Evolutionary conservation across 2,797 vertebrate species (phyloP), one percentile per base, ranked within the genome.

Genomic region (Tangara arthus): DNA sequence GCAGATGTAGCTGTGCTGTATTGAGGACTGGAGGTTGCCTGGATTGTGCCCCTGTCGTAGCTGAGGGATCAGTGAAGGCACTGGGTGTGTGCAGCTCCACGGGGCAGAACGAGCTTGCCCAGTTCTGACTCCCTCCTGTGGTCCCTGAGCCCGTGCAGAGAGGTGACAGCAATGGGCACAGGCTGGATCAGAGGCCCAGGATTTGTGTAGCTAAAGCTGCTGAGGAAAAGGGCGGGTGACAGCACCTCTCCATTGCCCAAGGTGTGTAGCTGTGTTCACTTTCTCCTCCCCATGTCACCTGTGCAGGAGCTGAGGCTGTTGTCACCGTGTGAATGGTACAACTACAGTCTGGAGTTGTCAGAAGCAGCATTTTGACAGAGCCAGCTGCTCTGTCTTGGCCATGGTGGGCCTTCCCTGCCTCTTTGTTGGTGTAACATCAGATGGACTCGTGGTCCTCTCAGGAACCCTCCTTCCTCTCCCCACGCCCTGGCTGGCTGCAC

Each of bases 401-500:
- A 15, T 37, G 57, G 63, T 70, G 60, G 57, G 49, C 56, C 82
- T 71, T 39, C 49, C 52, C 82, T 11, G 8, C 87, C 73, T 90
- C 30, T 2, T 30, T 19, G 21, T 28, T 61, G 72, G 59, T 82
- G 88, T 77, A 56, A 71, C 59, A 61, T 46, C 61, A 11, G 63
- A 49, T 70, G 93, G 88, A 47, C 77, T 73, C 11, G 44, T 46
- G 79, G 80, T 92, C 90, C 89, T 95, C 94, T 96, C 89, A 94
- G 91, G 93, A 91, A 85, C 85, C 73, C 87, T 93, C 41, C 65
- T 89, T 78, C 87, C 64, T 93, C 55, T 78, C 78, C 80, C 73
- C 66, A 24, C 18, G 49, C 44, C 5, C 86, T 56, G 87, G 11
- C 46, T 27, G 60, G 85, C 89, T 70, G 55, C 66, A 35, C 9